A percentile compares a stretch with the other conserved stretches of the same genome.
Conservation (phyloP, 2,113 vertebrate species). For the Oceanodroma tethys region DNA sequence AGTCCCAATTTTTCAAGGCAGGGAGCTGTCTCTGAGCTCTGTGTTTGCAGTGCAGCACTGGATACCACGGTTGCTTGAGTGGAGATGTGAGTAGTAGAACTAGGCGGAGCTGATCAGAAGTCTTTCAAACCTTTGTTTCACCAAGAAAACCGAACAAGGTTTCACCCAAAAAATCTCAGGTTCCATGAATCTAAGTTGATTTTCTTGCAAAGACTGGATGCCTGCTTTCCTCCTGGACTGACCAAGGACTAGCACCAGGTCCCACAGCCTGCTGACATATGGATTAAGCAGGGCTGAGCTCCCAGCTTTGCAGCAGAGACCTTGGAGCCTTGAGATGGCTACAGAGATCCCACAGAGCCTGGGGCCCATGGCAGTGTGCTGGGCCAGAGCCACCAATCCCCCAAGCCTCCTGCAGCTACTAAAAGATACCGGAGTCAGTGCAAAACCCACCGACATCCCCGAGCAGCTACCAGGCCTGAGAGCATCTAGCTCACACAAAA, state of each 20-base stretch:
- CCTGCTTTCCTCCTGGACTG: neutral
- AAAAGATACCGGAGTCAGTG: neutral
- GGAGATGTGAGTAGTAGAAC: neutral
- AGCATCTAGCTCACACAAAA: neutral
- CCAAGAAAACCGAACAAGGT: neutral
- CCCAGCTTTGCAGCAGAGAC: neutral
- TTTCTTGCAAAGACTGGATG: neutral
- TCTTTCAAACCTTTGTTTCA: neutral
- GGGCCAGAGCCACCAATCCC: neutral
- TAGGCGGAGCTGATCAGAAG: neutral
- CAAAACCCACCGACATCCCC: neutral
- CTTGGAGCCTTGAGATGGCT: neutral
- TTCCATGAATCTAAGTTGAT: neutral
- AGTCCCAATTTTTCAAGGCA: neutral
- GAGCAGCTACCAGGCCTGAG: neutral
- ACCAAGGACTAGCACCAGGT: neutral
- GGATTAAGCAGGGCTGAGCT: neutral
- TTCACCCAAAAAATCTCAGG: neutral
- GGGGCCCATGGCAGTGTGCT: neutral
- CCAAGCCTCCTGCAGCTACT: neutral
- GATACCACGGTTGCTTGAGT: rapidly evolving
- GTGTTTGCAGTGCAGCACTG: neutral
- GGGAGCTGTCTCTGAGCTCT: neutral
- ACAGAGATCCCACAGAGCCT: neutral
- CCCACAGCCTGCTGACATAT: neutral